Evolutionary conservation across 2,888 invertebrate species (phyloP), one percentile per base, ranked within the genome.

Genomic region (Scelioninae gen. 2): DNA sequence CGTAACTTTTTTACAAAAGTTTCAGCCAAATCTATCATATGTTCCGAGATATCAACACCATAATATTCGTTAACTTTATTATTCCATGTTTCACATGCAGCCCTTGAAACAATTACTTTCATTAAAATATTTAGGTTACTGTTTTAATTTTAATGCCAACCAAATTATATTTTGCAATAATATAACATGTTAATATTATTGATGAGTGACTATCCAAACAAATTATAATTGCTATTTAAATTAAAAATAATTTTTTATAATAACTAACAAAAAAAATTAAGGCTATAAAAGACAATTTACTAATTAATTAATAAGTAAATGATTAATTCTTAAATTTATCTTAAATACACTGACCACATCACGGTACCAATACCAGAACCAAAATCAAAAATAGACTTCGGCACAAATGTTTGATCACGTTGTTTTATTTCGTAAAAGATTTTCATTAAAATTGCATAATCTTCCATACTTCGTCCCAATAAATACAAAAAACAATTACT

Each of bases 281-380:
- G n/a, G n/a, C n/a, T n/a, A n/a, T n/a, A n/a, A n/a, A n/a, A n/a
- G n/a, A n/a, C n/a, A n/a, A n/a, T n/a, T n/a, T n/a, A n/a, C n/a
- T n/a, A n/a, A n/a, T n/a, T n/a, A n/a, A n/a, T n/a, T n/a, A n/a
- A n/a, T n/a, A n/a, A n/a, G n/a, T n/a, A n/a, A n/a, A n/a, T n/a
- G n/a, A n/a, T n/a, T n/a, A n/a, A n/a, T n/a, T n/a, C n/a, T n/a
- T n/a, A n/a, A n/a, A n/a, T n/a, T n/a, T n/a, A n/a, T n/a, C n/a
- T n/a, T n/a, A n/a, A n/a, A n/a, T n/a, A n/a, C n/a, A n/a, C n/a
- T n/a, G n/a, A 89, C 96, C 96, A 96, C 58, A 92, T 90, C 0
- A 91, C 94, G 0, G 94, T 93, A 0, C 96, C 97, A 2, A 95
- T 87, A 0, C 98, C 98, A 3, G 96, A 95, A 0, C 97, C 98